These are phyloP conservation scores for Scelioninae gen. 1 DNA, from an alignment of 2,888 invertebrate species.

Conservation along the genomic window DNA sequence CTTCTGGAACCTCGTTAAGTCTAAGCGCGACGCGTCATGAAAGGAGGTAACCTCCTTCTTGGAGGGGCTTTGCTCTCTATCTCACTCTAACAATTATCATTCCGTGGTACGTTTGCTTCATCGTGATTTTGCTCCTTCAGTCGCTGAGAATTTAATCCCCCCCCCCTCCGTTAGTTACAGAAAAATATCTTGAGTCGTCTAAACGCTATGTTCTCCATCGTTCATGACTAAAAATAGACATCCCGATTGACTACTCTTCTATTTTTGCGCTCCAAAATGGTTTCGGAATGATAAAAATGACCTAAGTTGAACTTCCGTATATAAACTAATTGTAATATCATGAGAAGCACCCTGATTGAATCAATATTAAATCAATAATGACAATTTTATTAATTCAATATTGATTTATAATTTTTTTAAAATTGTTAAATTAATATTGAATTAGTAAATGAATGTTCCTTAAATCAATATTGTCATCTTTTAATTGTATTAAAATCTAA, in stretches of 20 bases:
- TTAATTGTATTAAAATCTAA: no score
- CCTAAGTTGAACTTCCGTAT: no score
- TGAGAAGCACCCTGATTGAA: no score
- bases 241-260: slow-evolving; percentile 3
- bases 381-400: no score
- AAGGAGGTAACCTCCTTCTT: slow-evolving; percentile 75
- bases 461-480: no score
- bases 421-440: no score
- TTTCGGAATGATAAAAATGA: no score
- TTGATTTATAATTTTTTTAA: no score
- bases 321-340: no score
- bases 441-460: no score
- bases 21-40: slow-evolving; percentile 68
- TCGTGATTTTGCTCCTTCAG: slow-evolving; percentile 15
- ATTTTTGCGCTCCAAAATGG: not conserved
- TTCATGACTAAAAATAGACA: slow-evolving; percentile 12
- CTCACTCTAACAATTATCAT: slow-evolving; percentile 56
- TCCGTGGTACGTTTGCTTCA: slow-evolving; percentile 32
- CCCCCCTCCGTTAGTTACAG: slow-evolving; percentile 2
- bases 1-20: slow-evolving; percentile 72
- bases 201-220: slow-evolving; percentile 18
- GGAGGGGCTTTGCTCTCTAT: slow-evolving; percentile 64
- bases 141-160: slow-evolving; percentile 40
- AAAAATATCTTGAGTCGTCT: slow-evolving; percentile 37
- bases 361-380: no score